A percentile compares a stretch with the other conserved stretches of the same genome.
These are phyloP conservation scores for Diceros bicornis DNA, from an alignment of 2,797 vertebrate species.

Conservation along the genomic window DNA sequence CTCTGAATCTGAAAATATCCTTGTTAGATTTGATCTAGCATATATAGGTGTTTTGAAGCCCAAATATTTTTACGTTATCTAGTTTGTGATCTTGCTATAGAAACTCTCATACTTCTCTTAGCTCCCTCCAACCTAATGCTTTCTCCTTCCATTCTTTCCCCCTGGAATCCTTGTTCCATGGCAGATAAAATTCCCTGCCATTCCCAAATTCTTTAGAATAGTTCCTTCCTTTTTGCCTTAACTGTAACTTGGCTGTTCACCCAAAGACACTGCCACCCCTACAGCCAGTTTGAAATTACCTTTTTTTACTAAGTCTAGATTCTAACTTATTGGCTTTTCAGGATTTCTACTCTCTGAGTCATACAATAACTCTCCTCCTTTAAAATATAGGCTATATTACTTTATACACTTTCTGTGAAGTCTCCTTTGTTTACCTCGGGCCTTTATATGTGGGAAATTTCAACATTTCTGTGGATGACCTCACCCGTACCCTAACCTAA, in stretches of 20 bases:
- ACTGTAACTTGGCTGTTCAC: background rate
- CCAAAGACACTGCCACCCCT: background rate
- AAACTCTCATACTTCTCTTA: background rate
- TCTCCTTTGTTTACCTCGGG: conserved; percentile 34
- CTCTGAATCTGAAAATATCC: background rate
- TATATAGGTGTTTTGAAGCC: conserved; percentile 2
- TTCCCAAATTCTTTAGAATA: background rate
- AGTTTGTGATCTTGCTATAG: background rate
- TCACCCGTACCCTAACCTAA: background rate
- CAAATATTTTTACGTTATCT: background rate
- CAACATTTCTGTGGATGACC: background rate
- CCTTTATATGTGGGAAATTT: background rate
- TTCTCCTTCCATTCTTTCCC: background rate
- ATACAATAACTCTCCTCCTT: background rate
- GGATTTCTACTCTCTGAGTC: background rate
- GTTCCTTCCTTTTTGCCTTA: background rate
- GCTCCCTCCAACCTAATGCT: background rate
- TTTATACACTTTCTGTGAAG: background rate
- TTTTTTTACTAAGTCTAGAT: background rate
- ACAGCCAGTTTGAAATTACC: background rate
- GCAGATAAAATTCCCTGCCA: background rate
- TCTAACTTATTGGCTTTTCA: background rate
- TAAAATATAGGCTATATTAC: background rate
- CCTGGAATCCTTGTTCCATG: background rate
- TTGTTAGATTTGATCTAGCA: background rate